Percentiles rank a stretch among this genome's conserved stretches.
Evolutionary conservation across 2,113 vertebrate genomes (phyloP).

Genomic region (Cranoglanis bouderius): DNA sequence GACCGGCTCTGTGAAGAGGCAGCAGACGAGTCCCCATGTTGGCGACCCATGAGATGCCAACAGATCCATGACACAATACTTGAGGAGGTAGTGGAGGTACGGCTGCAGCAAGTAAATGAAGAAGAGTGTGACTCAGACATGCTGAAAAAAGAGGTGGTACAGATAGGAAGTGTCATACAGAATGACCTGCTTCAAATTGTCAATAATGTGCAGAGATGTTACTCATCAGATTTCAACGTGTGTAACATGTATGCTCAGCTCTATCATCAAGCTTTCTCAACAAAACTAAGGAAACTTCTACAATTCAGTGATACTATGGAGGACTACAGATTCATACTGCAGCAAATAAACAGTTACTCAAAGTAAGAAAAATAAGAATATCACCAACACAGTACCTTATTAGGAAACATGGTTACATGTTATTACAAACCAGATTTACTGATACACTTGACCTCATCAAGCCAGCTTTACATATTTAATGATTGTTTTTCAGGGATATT

Average conservation of each 20-base stretch:
- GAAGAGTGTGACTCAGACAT: neutral
- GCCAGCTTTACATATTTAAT: neutral
- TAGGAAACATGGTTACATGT: neutral
- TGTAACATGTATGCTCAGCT: conserved; percentile 76
- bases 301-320: conserved; percentile 68
- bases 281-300: conserved; percentile 60
- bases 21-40: conserved; percentile 45
- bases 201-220: conserved; percentile 72
- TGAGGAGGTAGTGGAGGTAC: conserved; percentile 65
- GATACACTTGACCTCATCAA: neutral
- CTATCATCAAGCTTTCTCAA: conserved; percentile 79
- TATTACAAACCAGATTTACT: neutral
- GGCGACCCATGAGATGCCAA: conserved; percentile 77
- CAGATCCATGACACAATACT: conserved; percentile 72
- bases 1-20: conserved; percentile 66
- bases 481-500: conserved; percentile 73
- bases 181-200: conserved; percentile 79
- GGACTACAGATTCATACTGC: conserved; percentile 79
- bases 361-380: conserved; percentile 56
- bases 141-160: conserved; percentile 72
- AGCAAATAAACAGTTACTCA: conserved; percentile 78
- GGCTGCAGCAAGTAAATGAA: conserved; percentile 64
- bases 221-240: conserved; percentile 76
- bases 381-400: neutral
- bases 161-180: conserved; percentile 77